These are phyloP conservation scores for Scelioninae gen. 2 DNA, from an alignment of 2,888 invertebrate species.

Conservation along the genomic window DNA sequence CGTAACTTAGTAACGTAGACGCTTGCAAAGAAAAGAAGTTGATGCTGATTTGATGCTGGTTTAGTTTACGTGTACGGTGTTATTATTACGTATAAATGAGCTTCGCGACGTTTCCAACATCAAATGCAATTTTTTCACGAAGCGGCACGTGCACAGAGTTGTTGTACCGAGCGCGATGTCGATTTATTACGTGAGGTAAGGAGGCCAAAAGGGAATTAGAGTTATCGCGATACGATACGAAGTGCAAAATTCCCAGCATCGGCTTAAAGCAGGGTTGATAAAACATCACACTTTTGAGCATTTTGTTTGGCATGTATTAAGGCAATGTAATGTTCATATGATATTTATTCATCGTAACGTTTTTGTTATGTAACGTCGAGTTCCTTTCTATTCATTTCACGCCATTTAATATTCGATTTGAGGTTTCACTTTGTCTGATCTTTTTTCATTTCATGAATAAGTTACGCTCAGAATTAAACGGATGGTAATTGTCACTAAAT, in stretches of 20 bases:
- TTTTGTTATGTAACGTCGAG: conserved; percentile 10
- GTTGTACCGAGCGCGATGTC: conserved; percentile 20
- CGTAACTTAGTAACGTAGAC: conserved; percentile 32
- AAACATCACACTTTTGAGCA: conserved; percentile 13
- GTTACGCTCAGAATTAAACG: conserved; percentile 13
- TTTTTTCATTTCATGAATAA: conserved; percentile 25
- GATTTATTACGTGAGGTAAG: conserved; percentile 11
- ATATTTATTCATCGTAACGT: conserved; percentile 12
- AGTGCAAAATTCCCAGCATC: conserved; percentile 23
- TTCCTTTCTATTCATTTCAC: conserved; percentile 13
- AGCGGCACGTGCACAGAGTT: conserved; percentile 42
- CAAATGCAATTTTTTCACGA: conserved; percentile 46
- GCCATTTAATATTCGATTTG: conserved; percentile 14
- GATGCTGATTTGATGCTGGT: conserved; percentile 42
- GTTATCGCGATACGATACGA: conserved; percentile 16
- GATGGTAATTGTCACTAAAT: conserved; percentile 21
- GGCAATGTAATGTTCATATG: conserved; percentile 7
- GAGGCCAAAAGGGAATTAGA: conserved; percentile 5
- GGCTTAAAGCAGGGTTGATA: conserved; percentile 42
- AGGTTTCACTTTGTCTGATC: conserved; percentile 10
- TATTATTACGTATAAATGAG: conserved; percentile 47
- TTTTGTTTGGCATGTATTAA: conserved; percentile 16
- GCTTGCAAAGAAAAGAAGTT: conserved; percentile 28
- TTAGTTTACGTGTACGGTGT: conserved; percentile 39
- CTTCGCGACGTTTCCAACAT: conserved; percentile 23